Evolutionary conservation across 2,797 vertebrate species (phyloP), one percentile per base, ranked within the genome.

Genomic region (Lates japonicus): DNA sequence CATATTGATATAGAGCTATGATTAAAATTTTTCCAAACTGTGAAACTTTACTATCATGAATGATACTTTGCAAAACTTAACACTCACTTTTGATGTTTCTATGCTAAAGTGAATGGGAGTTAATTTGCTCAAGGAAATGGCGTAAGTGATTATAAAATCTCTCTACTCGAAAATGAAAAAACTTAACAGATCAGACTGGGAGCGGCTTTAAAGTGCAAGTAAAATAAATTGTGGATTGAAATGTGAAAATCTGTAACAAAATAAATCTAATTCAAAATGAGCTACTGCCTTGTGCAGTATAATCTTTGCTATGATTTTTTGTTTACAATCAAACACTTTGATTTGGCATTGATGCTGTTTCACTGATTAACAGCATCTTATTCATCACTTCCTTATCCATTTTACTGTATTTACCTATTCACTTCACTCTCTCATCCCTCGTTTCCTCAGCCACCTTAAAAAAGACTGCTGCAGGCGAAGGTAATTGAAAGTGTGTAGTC

Each of bases 401-500:
- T 67, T 71, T 62, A 29, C 25, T 29, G 25, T 29, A 81, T 68
- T 77, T 35, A 62, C 51, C 29, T 12, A 20, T 61, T 61, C 68
- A 19, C 59, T 25, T 64, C 37, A 25, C 22, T 33, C 54, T 59
- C 2, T 69, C 67, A 33, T 46, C 48, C 49, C 51, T 52, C 55
- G 58, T 42, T 70, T 62, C 39, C 31, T 80, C 57, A 48, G 55
- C 55, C 31, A 48, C 61, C 58, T 46, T 44, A 41, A 65, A 74
- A 62, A 2, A 60, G 8, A n/a, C 11, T 22, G 54, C 76, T 42
- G 76, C 72, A 80, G 76, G 63, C 52, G 1, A 61, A 52, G 52
- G 74, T 69, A 80, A 83, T 67, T 77, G 25, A 59, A 69, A 80
- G 55, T 54, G 70, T 78, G 31, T 11, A 54, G 29, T 41, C 68